A percentile compares a stretch with the other conserved stretches of the same genome.
Conservation (phyloP, 2,888 invertebrate species). For the Colostygia pectinataria region DNA sequence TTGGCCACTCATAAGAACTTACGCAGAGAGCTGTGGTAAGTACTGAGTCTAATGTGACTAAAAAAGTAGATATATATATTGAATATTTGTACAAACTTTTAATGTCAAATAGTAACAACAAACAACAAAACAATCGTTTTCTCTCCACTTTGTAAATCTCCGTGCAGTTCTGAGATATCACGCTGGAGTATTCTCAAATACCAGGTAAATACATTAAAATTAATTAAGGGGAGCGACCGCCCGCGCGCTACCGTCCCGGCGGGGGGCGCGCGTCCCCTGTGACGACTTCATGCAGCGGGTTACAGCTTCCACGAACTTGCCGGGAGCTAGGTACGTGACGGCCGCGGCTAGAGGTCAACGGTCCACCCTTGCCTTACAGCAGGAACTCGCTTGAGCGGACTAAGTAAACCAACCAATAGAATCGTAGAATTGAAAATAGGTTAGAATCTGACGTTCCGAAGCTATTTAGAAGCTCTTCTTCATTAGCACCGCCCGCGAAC, state of each 20-base stretch:
- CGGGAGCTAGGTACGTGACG: slow-evolving; percentile 36
- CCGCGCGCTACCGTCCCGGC: slow-evolving; percentile 77
- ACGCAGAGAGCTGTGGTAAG: no score
- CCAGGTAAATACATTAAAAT: slow-evolving; percentile 77
- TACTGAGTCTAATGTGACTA: no score
- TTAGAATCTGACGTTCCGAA: no score
- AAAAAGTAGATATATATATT: no score
- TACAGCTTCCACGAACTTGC: slow-evolving; percentile 73
- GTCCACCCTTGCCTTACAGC: slow-evolving; percentile 8
- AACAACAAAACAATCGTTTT: slow-evolving; percentile 8
- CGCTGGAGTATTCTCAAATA: slow-evolving; percentile 20
- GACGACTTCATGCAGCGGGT: slow-evolving; percentile 81
- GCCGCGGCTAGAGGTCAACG: slow-evolving; percentile 34
- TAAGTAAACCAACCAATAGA: no score
- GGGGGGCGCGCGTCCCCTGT: slow-evolving; percentile 52
- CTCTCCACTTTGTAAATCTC: slow-evolving; percentile 3
- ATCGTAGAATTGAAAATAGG: no score
- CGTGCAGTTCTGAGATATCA: slow-evolving; percentile 16
- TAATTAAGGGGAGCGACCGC: slow-evolving; percentile 78
- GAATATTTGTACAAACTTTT: no score
- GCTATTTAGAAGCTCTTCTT: no score
- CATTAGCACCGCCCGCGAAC: no score
- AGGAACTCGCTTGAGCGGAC: no score
- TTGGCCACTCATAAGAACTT: no score
- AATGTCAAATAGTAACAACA: not conserved